phyloP scores from a whole-genome alignment of 2,888 invertebrate genomes.

The Nasonovia ribisnigri region DNA sequence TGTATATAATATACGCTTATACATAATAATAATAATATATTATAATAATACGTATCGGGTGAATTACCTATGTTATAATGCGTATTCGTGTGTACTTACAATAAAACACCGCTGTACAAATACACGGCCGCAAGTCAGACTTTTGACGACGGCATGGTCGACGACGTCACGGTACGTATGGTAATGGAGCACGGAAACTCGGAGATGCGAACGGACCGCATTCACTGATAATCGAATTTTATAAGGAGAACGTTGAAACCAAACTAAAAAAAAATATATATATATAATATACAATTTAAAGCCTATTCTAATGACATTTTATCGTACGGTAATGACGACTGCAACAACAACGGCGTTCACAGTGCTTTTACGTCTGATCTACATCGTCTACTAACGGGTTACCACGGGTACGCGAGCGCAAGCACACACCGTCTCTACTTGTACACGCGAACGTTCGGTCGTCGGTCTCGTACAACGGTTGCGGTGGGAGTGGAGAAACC shows the following conservation, averaged over 20 bases:
- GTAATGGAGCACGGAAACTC: not conserved
- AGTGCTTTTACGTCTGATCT: constrained; percentile 29
- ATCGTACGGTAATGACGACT: not conserved
- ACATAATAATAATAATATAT: too few species aligned
- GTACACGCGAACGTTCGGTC: not conserved
- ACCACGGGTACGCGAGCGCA: not conserved
- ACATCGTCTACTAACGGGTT: constrained; percentile 61
- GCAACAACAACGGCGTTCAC: constrained; percentile 17
- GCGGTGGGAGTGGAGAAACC: not conserved
- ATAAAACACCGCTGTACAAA: not conserved
- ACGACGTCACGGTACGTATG: not conserved
- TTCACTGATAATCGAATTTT: not conserved
- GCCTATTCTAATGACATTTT: not conserved
- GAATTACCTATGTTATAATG: not conserved
- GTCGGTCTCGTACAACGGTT: not conserved
- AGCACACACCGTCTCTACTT: constrained; percentile 20
- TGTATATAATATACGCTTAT: too few species aligned
- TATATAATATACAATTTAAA: not conserved
- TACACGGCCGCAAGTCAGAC: not conserved
- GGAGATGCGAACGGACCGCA: not conserved
- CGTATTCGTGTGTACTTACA: not conserved
- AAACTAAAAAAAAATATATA: not conserved
- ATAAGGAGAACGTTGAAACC: not conserved
- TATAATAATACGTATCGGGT: not conserved
- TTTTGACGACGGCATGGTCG: not conserved